Conservation (phyloP, 2,797 vertebrate species). For the Emys orbicularis region DNA sequence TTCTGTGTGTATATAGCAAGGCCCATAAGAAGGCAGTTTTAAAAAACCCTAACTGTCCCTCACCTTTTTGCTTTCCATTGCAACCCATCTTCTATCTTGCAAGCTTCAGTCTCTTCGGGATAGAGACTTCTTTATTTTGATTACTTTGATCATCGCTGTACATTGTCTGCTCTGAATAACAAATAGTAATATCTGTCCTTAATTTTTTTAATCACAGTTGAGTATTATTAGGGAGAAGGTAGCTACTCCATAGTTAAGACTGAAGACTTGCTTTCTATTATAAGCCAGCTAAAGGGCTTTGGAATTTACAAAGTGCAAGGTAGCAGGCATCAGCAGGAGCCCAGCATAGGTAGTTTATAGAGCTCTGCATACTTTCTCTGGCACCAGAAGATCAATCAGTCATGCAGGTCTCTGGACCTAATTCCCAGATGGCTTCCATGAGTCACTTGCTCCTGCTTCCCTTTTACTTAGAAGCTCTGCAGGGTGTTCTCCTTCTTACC, state of each 20-base stretch:
- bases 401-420: too few relatives aligned
- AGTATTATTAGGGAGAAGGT: background rate
- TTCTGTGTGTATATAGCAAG: background rate
- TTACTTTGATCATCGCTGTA: background rate
- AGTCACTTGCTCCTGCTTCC: background rate
- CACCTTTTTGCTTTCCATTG: background rate
- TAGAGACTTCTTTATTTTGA: background rate
- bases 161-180: background rate
- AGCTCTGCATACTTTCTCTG: background rate
- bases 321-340: background rate
- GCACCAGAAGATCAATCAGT: background rate
- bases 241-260: background rate
- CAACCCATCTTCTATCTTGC: background rate
- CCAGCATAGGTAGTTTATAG: background rate
- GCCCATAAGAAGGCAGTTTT: background rate
- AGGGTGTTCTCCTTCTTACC: background rate
- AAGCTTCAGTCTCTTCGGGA: background rate
- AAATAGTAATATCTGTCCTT: background rate
- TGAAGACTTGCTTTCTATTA: background rate
- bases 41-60: background rate
- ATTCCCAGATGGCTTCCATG: background rate
- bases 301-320: background rate
- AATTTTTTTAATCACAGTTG: too few relatives aligned
- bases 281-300: background rate
- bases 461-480: background rate